Evolutionary conservation across 37 sponge, comb jelly and placozoan species (phyloP).

Genomic region (Axinella damicornis): DNA sequence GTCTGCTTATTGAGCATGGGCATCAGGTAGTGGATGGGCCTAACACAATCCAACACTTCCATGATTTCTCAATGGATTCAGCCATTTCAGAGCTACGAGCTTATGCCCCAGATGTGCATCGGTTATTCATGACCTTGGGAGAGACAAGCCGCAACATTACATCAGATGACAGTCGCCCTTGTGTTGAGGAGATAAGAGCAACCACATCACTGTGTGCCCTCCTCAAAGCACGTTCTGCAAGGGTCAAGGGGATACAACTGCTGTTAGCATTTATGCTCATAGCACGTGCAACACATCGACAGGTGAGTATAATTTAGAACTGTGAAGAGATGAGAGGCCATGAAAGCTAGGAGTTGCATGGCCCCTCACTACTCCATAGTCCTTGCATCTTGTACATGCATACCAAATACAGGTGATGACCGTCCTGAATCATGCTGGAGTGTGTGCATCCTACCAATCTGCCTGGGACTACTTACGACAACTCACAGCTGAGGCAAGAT

Average conservation of each 20-base stretch:
- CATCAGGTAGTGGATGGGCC: conserved; percentile 11
- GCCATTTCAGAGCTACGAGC: not conserved
- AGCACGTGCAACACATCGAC: conserved; percentile 17
- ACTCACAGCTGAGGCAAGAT: not conserved
- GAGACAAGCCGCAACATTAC: too few relatives aligned
- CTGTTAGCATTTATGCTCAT: conserved; percentile 28
- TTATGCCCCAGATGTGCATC: conserved; percentile 6
- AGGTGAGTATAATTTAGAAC: too few relatives aligned
- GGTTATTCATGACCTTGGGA: not conserved
- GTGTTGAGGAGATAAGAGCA: not conserved
- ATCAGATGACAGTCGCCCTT: not conserved
- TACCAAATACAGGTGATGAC: too few relatives aligned
- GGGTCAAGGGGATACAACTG: conserved; percentile 20
- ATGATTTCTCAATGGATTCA: not conserved
- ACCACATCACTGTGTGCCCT: conserved; percentile 4
- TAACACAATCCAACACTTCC: conserved; percentile 3
- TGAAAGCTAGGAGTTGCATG: too few relatives aligned
- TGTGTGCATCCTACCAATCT: not conserved
- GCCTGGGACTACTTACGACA: conserved; percentile 11
- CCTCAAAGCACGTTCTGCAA: not conserved
- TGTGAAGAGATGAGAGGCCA: not conserved
- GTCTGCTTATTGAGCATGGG: too few relatives aligned
- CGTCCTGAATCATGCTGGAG: too few relatives aligned
- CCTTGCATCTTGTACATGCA: too few relatives aligned
- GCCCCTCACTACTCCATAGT: too few relatives aligned